Evolutionary conservation across 2,797 vertebrate species (phyloP).

Genomic region (Myripristis murdjan): DNA sequence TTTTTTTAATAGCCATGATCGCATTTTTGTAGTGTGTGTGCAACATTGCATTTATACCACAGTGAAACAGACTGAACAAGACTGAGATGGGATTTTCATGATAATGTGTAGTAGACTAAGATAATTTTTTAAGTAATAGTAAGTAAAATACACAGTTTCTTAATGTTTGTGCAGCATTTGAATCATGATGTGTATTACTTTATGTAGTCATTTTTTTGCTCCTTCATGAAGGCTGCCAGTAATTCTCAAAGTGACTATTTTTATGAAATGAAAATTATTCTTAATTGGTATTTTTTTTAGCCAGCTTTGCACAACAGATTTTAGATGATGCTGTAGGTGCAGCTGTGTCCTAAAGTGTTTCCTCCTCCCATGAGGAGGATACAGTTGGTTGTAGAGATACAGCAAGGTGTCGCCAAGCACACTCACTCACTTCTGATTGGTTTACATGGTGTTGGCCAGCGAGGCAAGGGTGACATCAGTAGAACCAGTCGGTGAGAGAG

Average conservation of each 20-base stretch:
- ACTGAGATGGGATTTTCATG: too few relatives aligned
- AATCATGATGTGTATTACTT: too few relatives aligned
- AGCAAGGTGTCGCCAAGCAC: constrained; percentile 35
- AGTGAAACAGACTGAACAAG: too few relatives aligned
- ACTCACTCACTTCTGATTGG: constrained; percentile 42
- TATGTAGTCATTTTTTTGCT: too few relatives aligned
- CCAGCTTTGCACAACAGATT: constrained; percentile 26
- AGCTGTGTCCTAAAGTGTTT: constrained; percentile 43
- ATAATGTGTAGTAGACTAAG: too few relatives aligned
- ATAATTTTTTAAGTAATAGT: too few relatives aligned
- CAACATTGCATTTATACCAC: too few relatives aligned
- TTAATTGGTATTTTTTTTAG: constrained; percentile 21
- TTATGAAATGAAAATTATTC: constrained; percentile 17
- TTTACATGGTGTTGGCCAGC: constrained; percentile 34
- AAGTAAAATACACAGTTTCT: too few relatives aligned
- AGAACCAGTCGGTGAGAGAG: constrained; percentile 2
- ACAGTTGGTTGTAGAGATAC: constrained; percentile 45
- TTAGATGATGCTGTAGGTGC: constrained; percentile 15
- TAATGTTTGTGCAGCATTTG: too few relatives aligned
- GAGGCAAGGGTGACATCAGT: constrained; percentile 23
- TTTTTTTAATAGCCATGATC: too few relatives aligned
- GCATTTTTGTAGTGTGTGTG: too few relatives aligned
- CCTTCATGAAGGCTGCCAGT: too few relatives aligned
- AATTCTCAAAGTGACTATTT: background rate
- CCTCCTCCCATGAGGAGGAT: constrained; percentile 55